A percentile compares a stretch with the other conserved stretches of the same genome.
phyloP scores from a whole-genome alignment of 2,797 vertebrate species.

The Chrosomus eos region DNA sequence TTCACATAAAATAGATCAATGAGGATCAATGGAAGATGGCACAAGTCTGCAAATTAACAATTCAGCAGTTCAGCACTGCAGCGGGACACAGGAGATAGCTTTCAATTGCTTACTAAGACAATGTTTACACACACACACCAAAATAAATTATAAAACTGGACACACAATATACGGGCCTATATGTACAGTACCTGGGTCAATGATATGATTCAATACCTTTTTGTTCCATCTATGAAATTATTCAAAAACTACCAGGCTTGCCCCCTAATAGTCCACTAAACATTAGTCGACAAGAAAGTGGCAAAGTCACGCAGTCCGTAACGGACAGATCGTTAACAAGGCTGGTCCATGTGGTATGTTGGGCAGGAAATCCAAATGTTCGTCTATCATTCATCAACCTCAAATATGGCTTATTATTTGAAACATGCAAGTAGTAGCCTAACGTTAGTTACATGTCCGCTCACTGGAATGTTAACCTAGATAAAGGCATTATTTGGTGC shows the following conservation, averaged over 20 bases:
- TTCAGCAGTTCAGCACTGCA: constrained; percentile 31
- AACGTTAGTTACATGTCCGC: not conserved
- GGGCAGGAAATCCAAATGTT: not conserved
- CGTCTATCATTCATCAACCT: not conserved
- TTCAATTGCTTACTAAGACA: constrained; percentile 18
- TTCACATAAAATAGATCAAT: constrained; percentile 60
- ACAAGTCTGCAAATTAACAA: constrained; percentile 50
- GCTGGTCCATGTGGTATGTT: not conserved
- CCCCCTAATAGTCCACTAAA: not conserved
- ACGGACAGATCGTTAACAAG: not conserved
- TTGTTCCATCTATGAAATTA: not conserved
- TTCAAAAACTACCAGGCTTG: not conserved
- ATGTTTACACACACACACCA: constrained; percentile 21
- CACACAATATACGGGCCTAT: not conserved
- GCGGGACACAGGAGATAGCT: constrained; percentile 4
- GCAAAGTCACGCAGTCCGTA: not conserved
- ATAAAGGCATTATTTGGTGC: not conserved
- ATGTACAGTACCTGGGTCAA: not conserved
- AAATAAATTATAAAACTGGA: constrained; percentile 26
- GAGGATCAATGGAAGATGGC: constrained; percentile 54
- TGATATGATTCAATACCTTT: not conserved
- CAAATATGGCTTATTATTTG: not conserved
- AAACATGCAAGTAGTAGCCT: not conserved
- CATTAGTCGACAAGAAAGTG: not conserved
- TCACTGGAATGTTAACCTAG: not conserved